A percentile compares a stretch with the other conserved stretches of the same genome.
Evolutionary conservation across 2,113 vertebrate species (phyloP).

Genomic region (Elachura formosa): DNA sequence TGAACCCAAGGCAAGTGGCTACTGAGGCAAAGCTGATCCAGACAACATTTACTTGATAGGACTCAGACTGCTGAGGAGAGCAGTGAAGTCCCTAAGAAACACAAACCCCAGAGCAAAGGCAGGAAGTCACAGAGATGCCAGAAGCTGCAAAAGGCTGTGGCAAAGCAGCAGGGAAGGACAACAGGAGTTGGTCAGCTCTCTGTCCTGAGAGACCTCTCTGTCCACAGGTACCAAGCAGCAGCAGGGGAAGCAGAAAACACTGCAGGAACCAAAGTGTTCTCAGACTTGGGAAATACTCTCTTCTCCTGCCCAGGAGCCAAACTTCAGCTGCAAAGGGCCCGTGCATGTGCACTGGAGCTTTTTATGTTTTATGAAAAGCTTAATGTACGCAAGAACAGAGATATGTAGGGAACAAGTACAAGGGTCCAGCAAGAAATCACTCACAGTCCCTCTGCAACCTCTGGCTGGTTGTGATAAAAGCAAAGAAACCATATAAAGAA

Average conservation of each 20-base stretch:
- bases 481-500: not conserved
- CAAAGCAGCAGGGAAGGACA: not conserved
- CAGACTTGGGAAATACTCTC: not conserved
- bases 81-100: not conserved
- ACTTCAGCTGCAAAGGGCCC: not conserved
- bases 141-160: not conserved
- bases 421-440: not conserved
- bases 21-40: not conserved
- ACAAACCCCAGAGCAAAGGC: not conserved
- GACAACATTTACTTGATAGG: rapidly evolving
- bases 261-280: not conserved
- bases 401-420: not conserved
- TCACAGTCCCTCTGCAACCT: not conserved
- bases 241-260: not conserved
- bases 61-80: not conserved
- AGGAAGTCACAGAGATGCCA: not conserved
- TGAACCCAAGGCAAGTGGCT: rapidly evolving
- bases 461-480: not conserved
- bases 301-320: not conserved
- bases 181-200: rapidly evolving
- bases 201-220: too few relatives aligned
- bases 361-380: not conserved
- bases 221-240: not conserved
- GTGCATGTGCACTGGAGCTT: not conserved
- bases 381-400: not conserved